Evolutionary conservation across 2,888 invertebrate species (phyloP), one percentile per base, ranked within the genome.

Genomic region (Melitaea athalia): DNA sequence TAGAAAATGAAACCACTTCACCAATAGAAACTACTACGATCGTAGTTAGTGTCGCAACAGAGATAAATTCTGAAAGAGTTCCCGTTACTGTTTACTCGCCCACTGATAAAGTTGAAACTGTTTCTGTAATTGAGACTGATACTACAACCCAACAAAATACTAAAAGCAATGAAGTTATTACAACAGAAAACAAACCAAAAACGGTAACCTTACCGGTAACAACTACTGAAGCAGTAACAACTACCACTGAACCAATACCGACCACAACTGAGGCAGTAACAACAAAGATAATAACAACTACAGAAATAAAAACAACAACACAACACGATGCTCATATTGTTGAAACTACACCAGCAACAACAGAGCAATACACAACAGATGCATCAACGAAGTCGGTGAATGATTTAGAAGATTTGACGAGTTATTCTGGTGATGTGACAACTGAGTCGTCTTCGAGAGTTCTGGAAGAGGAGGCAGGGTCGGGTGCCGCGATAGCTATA

Each of bases 401-500:
- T 75, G 85, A 81, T 59, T 70, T 82, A 50, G 87, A 87, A 71
- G 89, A 88, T 53, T 64, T 84, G 63, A 85, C 84, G 4, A 86
- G 78, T 63, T 88, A 83, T 71, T 78, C 75, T 24, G 88, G 79
- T 53, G 88, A 84, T 33, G 76, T 84, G 79, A 90, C 85, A 6
- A 93, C 86, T 65, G 91, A 85, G 77, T 85, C 81, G 43, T 87
- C 84, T 38, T 84, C 79, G 38, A 84, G 78, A 75, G 81, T 72
- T 71, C 61, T 84, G 15, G 79, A 81, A 5, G 87, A 82, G 8
- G 91, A 90, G 49, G 90, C 93, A 5, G 94, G 94, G 55, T 94
- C 94, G 0, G 96, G 96, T 67, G 95, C 96, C 6, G 95, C 97
- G 63, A 95, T 96, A 12, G 97, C 97, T 14, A 96, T 97, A 70